Evolutionary conservation across 1,140 invertebrate species (phyloP).

Genomic region (Hestina assimilis): DNA sequence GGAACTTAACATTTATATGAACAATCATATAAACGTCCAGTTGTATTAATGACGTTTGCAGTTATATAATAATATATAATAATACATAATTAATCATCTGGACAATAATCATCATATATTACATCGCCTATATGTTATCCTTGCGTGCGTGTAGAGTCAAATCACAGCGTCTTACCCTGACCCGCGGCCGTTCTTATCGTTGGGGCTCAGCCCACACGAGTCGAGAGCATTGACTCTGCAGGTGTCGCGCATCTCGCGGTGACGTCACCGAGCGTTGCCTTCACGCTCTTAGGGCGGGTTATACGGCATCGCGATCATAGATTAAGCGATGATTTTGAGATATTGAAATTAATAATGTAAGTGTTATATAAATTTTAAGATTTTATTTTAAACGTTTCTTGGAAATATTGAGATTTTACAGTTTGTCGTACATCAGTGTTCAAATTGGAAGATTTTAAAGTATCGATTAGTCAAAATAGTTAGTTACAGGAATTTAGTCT

Average conservation of each 20-base stretch:
- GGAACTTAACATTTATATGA: no score
- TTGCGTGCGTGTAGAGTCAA: constrained; percentile 2
- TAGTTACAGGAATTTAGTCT: background rate
- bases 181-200: constrained; percentile 18
- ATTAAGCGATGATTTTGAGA: no score
- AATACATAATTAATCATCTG: background rate
- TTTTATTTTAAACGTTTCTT: no score
- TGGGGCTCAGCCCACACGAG: constrained; percentile 38
- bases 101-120: background rate
- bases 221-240: constrained; percentile 49
- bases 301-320: no score
- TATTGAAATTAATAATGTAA: no score
- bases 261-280: constrained; percentile 40
- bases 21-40: no score
- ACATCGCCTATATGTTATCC: constrained; percentile 1
- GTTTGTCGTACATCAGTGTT: no score
- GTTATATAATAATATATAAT: background rate
- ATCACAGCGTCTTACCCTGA: constrained; percentile 19
- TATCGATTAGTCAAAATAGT: no score
- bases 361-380: no score
- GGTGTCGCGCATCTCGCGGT: constrained; percentile 45
- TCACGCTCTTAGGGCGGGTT: constrained; percentile 17
- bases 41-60: no score
- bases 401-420: no score
- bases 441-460: no score